Evolutionary conservation across 2,113 vertebrate genomes (phyloP).

Genomic region (Prunella fulvescens): DNA sequence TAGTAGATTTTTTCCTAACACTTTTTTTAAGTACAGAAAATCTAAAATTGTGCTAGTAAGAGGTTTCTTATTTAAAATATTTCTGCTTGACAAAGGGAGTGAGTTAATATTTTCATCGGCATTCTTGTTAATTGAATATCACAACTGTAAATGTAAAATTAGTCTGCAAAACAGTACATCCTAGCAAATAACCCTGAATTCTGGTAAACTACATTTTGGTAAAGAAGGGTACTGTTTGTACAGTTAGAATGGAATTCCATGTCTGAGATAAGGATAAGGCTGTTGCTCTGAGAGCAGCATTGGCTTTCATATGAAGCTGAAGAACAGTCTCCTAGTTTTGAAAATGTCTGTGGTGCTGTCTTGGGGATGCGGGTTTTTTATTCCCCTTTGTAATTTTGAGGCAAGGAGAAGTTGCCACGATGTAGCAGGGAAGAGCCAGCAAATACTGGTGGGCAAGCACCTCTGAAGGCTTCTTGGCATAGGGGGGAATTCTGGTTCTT

Average conservation of each 20-base stretch:
- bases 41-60: not conserved
- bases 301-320: not conserved
- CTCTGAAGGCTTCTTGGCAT: not conserved
- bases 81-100: not conserved
- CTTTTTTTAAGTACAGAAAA: not conserved
- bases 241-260: not conserved
- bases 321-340: not conserved
- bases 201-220: not conserved
- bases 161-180: not conserved
- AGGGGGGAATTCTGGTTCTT: not conserved
- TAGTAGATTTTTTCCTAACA: not conserved
- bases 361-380: not conserved
- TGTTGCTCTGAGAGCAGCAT: not conserved
- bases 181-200: not conserved
- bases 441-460: not conserved
- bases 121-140: not conserved
- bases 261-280: not conserved
- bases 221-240: not conserved
- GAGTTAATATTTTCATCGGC: not conserved
- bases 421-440: not conserved
- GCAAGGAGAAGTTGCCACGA: not conserved
- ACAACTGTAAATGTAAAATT: not conserved
- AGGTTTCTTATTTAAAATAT: not conserved
- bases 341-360: not conserved
- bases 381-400: not conserved